These are phyloP conservation scores for Sebastes dallii DNA, from an alignment of 2,797 vertebrate species.

Conservation along the genomic window DNA sequence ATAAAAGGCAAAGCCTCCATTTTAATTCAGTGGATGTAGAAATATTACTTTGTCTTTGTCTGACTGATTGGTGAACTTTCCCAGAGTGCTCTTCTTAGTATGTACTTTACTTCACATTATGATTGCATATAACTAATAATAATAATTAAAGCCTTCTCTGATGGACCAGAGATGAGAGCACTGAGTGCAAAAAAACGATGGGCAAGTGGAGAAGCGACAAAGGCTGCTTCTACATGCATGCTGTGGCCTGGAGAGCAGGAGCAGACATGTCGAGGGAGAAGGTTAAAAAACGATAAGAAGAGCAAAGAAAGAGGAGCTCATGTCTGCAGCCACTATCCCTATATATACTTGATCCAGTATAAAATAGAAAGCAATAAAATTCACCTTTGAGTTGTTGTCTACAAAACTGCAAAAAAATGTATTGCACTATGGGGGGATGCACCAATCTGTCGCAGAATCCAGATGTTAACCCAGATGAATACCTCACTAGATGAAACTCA, in stretches of 20 bases:
- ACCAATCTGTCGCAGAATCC: not conserved
- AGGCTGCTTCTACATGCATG: slow-evolving; percentile 44
- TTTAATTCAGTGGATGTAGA: too few species aligned
- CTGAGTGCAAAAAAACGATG: not conserved
- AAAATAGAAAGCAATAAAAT: not conserved
- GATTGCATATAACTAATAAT: not conserved
- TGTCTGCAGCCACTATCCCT: slow-evolving; percentile 18
- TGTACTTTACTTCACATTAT: not conserved
- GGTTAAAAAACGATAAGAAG: slow-evolving; percentile 30
- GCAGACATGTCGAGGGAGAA: slow-evolving; percentile 58
- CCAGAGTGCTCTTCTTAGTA: not conserved
- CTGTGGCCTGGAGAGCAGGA: slow-evolving; percentile 60
- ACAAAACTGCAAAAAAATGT: not conserved
- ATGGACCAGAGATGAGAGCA: slow-evolving; percentile 22
- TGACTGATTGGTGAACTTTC: slow-evolving; percentile 7
- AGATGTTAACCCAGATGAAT: too few species aligned
- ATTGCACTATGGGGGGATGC: not conserved
- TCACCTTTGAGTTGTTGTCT: not conserved
- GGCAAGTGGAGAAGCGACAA: not conserved
- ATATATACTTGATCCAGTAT: not conserved
- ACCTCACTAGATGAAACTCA: not conserved
- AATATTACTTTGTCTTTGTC: not conserved
- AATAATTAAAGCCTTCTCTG: slow-evolving; percentile 8
- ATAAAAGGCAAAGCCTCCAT: too few species aligned
- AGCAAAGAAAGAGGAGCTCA: slow-evolving; percentile 16